Conservation (phyloP, 2,888 invertebrate genomes). For the Gastracanthus pulcherrimus region DNA sequence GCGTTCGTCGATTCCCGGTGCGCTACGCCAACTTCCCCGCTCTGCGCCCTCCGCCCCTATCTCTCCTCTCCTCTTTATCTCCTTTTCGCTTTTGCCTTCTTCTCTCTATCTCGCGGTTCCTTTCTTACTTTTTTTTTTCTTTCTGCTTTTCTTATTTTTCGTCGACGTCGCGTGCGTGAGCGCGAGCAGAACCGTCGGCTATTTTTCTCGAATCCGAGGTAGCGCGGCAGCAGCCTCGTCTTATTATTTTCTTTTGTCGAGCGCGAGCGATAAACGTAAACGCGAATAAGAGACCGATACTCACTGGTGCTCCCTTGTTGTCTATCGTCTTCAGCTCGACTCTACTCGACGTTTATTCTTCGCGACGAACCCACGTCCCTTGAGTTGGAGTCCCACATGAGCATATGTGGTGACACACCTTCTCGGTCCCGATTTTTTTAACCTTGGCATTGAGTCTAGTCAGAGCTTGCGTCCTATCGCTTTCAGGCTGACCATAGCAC, state of each 20-base stretch:
- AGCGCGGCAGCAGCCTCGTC: not conserved
- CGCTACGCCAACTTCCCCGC: too few species aligned
- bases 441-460: too few species aligned
- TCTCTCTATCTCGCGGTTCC: not conserved
- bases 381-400: too few species aligned
- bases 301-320: too few species aligned
- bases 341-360: not conserved
- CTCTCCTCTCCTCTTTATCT: not conserved
- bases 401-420: too few species aligned
- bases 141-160: too few species aligned
- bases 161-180: not conserved
- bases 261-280: constrained; percentile 32
- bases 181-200: constrained; percentile 20
- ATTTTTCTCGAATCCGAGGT: constrained; percentile 22
- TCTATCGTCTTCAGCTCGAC: not conserved
- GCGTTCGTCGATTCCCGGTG: constrained; percentile 13
- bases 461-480: too few species aligned
- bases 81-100: not conserved
- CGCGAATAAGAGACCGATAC: not conserved
- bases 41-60: constrained; percentile 16
- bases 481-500: too few species aligned
- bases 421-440: too few species aligned
- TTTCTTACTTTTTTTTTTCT: not conserved
- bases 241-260: constrained; percentile 47
- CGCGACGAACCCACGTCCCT: too few species aligned